Base-by-base conservation (phyloP, 2,888 invertebrate genomes). In the Dicycla oo region DNA sequence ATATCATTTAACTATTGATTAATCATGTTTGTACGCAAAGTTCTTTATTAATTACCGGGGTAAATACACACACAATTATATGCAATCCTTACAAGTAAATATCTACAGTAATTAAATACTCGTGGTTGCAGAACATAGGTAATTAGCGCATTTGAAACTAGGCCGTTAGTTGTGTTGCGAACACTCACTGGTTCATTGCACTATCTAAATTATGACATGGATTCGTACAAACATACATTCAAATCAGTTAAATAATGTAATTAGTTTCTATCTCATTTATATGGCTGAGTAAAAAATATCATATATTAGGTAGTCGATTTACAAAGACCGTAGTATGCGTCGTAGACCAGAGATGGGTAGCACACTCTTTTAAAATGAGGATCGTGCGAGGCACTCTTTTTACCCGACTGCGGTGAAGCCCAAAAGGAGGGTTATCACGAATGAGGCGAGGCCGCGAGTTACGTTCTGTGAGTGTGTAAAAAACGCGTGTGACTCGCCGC, bases 111-210 rank as follows among this genome's bases (percentile, higher is more conserved):
- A 77, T 65, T 67, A 67, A 73, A 79, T 66, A 63, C n/a, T 67
- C 43, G 40, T 82, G 20, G 30, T 56, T 54, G 83, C 84, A 87
- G 75, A 84, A 84, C 83, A 83, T 75, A 86, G 75, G 81, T 84
- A 88, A 88, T 90, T 90, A 91, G 87, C 84, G 87, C 85, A 88
- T 88, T 89, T 78, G 74, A 86, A 88, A 89, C 86, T 88, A 89
- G 88, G 89, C 82, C 88, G 86, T 73, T 78, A 80, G 78, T 85
- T 84, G 81, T 75, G 78, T 77, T 60, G 62, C 70, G 34, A 61
- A 67, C 73, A 53, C 53, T 6, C 4, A 49, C 72, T 72, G 83
- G 88, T 88, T 88, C 89, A 88, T 88, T 90, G 87, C 86, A 71
- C 85, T 76, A 63, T 81, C 86, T 87, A 88, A 89, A 88, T 87